phyloP scores from a whole-genome alignment of 1,140 invertebrate species.

The Andricus grossulariae region DNA sequence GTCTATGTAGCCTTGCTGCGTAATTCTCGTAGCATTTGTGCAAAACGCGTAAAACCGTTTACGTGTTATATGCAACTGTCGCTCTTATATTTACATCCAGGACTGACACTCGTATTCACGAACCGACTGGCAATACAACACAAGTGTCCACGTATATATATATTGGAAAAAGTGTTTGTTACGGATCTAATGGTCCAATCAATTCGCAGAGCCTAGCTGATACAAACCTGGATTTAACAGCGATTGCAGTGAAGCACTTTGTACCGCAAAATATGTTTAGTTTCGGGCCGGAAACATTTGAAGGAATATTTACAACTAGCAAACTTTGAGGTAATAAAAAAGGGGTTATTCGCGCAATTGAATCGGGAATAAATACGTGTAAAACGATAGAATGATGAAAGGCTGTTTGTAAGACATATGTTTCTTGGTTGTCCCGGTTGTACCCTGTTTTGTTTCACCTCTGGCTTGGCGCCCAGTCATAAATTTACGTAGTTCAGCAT shows the following conservation, averaged over 20 bases:
- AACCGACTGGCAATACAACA: background rate
- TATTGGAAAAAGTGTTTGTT: background rate
- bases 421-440: background rate
- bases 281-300: too few relatives aligned
- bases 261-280: too few relatives aligned
- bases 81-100: conserved; percentile 18
- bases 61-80: conserved; percentile 9
- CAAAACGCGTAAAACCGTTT: conserved; percentile 19
- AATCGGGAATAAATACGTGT: too few relatives aligned
- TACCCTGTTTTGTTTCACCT: conserved; percentile 8
- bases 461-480: conserved; percentile 29
- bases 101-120: conserved; percentile 1
- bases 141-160: background rate
- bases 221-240: too few relatives aligned
- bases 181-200: too few relatives aligned
- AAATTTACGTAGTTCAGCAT: conserved; percentile 44
- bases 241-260: too few relatives aligned
- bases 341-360: too few relatives aligned
- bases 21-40: conserved; percentile 17
- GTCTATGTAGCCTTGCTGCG: conserved; percentile 14
- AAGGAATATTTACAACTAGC: too few relatives aligned
- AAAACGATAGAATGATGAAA: background rate
- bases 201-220: too few relatives aligned
- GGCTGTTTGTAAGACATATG: background rate
- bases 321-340: too few relatives aligned